Conservation (phyloP, 2,888 invertebrate species). For the Melangyna quadrimaculata region DNA sequence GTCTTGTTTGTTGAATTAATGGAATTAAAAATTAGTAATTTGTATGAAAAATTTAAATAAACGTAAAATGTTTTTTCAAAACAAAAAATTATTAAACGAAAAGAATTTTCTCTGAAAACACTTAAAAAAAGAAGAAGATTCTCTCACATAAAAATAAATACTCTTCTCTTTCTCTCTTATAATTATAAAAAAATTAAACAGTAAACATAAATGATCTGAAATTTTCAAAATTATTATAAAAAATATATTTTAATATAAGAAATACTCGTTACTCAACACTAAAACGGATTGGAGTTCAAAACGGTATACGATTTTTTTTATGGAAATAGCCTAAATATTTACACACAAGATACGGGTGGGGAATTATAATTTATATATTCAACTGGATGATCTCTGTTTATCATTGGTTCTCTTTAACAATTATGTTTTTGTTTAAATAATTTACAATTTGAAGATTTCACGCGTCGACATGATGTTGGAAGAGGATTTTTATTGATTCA, state of each 20-base stretch:
- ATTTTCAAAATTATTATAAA: conserved; percentile 60
- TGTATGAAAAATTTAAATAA: conserved; percentile 18
- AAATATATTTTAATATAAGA: conserved; percentile 39
- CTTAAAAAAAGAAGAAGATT: not conserved
- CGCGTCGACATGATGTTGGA: conserved; percentile 27
- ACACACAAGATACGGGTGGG: conserved; percentile 49
- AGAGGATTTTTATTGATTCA: conserved; percentile 51
- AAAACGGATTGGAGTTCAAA: conserved; percentile 71
- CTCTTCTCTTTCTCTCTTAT: conserved; percentile 13
- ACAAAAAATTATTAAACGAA: conserved; percentile 4
- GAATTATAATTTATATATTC: not conserved
- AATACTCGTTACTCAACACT: conserved; percentile 71
- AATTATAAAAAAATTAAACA: conserved; percentile 24
- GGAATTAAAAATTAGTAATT: conserved; percentile 34
- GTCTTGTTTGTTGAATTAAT: conserved; percentile 25
- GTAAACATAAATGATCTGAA: conserved; percentile 26
- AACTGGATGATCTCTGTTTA: conserved; percentile 56
- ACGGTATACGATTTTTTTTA: conserved; percentile 54
- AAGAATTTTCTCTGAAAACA: conserved; percentile 1
- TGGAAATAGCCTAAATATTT: conserved; percentile 55
- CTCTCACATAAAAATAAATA: not conserved
- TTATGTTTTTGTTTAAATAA: not conserved
- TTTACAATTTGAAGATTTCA: conserved; percentile 46
- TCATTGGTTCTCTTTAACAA: conserved; percentile 47
- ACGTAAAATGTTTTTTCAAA: conserved; percentile 11